Evolutionary conservation across 2,797 vertebrate species (phyloP), one percentile per base, ranked within the genome.

Genomic region (Triplophysa yarkandensis): DNA sequence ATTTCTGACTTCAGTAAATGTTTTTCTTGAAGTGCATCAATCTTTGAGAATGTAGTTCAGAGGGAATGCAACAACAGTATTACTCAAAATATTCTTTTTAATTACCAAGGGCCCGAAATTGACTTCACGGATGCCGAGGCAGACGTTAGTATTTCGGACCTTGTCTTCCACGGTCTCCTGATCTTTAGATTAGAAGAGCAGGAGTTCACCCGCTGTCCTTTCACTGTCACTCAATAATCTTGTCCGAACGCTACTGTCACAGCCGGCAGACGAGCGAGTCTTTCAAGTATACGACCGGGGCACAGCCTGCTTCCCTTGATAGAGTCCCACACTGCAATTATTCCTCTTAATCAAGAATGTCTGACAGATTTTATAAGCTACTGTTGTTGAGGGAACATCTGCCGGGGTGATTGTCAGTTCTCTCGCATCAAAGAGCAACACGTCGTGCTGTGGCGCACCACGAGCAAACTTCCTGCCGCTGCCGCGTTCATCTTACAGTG

Each of bases 291-390:
- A 67, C 41, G 46, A 61, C 32, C 68, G 57, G 39, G 64, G 3
- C 52, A 69, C 30, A 8, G 25, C 50, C 77, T 52, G 21, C 41
- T 30, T 43, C 46, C 25, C 54, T 66, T 66, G 41, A 76, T 17
- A 54, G 46, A 78, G 32, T 70, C 30, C 68, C 52, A 34, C 19
- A 46, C 86, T 84, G 82, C 85, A 80, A 82, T 82, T 78, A 71
- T 83, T 83, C 60, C 78, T 81, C 87, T 87, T 87, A 83, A 91
- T 90, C 81, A 85, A 86, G 86, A 87, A 84, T 86, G 80, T 85
- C 81, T 73, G 82, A 75, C 74, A 65, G 81, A 72, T 73, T 79
- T 67, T 69, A 46, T 72, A 54, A 54, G 50, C 23, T 54, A 68
- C 73, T 72, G 65, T 77, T 77, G 78, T 80, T 76, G 63, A 77